Evolutionary conservation across 1,140 invertebrate genomes (phyloP), one percentile per base, ranked within the genome.

Genomic region (Ceratitis capitata): DNA sequence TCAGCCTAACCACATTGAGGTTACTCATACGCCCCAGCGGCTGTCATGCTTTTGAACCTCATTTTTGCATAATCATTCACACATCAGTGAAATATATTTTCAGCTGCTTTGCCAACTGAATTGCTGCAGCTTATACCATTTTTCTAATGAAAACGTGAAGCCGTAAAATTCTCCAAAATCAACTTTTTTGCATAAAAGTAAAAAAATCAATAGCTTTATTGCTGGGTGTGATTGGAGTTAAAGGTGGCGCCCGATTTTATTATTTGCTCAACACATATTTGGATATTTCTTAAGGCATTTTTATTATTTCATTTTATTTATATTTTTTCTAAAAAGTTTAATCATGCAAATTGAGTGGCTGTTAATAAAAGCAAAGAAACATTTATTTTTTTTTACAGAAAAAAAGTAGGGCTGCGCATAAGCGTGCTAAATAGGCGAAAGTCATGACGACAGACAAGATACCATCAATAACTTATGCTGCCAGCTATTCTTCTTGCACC

Each of bases 341-440:
- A 69, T 69, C 61, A 69, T 69, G 61, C 16, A 69, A 69, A 69
- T 69, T 69, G 61, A 69, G 61, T 69, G 61, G 29, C 29, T 69
- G 29, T 35, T 69, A 69, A 29, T 35, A 29, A 35, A 35, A 39
- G 29, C 0, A 69, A 35, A 61, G 26, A n/a, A 35, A 39, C 19
- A 69, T 3, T 0, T 56, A 23, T 47, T 47, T 47, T 47, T 47
- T 47, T 47, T 47, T 69, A 35, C 2, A 16, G 9, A 3, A 14
- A 53, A 16, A 35, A 69, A 39, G 32, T 61, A 29, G 53, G 23
- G n/a, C n/a, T 10, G 26, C 56, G 14, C 9, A 53, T 23, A 64
- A 64, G 32, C 26, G 32, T 64, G 4, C 1, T 19, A 19, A 39
- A 32, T 29, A 29, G 56, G 10, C 10, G 23, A 12, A 26, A 61